Conservation (phyloP, 2,113 vertebrate species). For the Myiopsitta monachus region DNA sequence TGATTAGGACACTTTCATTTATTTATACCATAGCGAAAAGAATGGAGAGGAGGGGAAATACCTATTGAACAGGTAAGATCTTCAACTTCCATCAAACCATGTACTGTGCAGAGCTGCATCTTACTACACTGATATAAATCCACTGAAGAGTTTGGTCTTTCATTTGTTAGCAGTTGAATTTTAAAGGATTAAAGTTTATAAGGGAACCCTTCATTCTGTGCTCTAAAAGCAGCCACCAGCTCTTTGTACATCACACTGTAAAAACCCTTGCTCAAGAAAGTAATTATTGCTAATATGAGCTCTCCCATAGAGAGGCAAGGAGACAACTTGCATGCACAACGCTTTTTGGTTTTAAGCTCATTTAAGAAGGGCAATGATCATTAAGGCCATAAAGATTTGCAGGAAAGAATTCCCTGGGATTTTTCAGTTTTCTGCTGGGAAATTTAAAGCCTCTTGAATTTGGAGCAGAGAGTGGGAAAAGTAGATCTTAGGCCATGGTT, state of each 20-base stretch:
- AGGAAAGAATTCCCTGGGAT: neutral
- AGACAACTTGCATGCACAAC: neutral
- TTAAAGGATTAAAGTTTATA: conserved; percentile 63
- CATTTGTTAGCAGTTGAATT: conserved; percentile 37
- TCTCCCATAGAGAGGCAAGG: neutral
- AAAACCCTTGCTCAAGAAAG: neutral
- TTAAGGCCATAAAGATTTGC: neutral
- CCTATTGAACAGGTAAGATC: neutral
- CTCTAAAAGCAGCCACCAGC: conserved; percentile 12
- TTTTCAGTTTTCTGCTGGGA: conserved; percentile 24
- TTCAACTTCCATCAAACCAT: neutral
- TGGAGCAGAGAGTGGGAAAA: neutral
- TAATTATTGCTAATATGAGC: neutral
- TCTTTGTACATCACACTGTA: neutral
- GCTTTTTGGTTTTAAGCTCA: neutral
- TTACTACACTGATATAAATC: neutral
- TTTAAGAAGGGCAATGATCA: neutral
- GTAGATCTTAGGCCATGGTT: neutral
- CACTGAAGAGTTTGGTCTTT: neutral
- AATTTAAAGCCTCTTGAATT: neutral
- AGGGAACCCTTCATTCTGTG: neutral
- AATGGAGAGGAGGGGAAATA: neutral
- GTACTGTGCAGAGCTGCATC: neutral
- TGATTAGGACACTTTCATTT: conserved; percentile 82
- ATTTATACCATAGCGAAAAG: conserved; percentile 70